These are phyloP conservation scores for Salticus scenicus DNA, from an alignment of 2,888 invertebrate genomes.

Conservation along the genomic window DNA sequence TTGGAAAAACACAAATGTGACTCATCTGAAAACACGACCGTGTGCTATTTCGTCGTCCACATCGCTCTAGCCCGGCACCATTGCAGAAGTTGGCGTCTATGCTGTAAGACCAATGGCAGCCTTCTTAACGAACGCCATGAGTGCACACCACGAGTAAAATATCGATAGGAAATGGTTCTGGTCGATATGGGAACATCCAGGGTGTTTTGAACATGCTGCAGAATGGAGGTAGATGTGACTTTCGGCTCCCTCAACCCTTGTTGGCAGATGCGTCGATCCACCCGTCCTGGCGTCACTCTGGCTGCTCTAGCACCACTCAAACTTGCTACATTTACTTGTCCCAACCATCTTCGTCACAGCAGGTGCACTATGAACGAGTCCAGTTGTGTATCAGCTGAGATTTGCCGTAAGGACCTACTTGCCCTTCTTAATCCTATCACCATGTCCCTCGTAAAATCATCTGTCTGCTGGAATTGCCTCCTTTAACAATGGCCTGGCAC, in stretches of 20 bases:
- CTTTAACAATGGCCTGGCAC: neutral
- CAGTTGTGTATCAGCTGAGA: neutral
- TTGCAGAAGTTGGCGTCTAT: neutral
- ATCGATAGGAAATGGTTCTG: neutral
- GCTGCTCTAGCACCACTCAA: neutral
- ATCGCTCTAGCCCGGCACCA: slow-evolving; percentile 1
- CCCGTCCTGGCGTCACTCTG: neutral
- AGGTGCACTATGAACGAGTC: neutral
- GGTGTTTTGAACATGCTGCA: too few relatives aligned
- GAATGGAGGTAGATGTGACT: too few relatives aligned
- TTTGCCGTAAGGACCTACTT: neutral
- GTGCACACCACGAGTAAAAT: neutral
- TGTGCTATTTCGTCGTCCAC: neutral
- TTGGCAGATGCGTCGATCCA: neutral
- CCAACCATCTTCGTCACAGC: neutral
- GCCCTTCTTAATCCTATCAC: neutral
- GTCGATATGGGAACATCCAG: slow-evolving; percentile 3
- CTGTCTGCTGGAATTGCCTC: neutral
- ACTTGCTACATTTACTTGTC: neutral
- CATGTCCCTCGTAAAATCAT: neutral
- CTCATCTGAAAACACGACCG: neutral
- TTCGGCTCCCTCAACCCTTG: neutral
- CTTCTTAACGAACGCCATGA: neutral
- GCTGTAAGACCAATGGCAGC: neutral
- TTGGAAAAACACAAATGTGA: neutral